Evolutionary conservation across 2,888 invertebrate species (phyloP).

Genomic region (Erebia aethiops): DNA sequence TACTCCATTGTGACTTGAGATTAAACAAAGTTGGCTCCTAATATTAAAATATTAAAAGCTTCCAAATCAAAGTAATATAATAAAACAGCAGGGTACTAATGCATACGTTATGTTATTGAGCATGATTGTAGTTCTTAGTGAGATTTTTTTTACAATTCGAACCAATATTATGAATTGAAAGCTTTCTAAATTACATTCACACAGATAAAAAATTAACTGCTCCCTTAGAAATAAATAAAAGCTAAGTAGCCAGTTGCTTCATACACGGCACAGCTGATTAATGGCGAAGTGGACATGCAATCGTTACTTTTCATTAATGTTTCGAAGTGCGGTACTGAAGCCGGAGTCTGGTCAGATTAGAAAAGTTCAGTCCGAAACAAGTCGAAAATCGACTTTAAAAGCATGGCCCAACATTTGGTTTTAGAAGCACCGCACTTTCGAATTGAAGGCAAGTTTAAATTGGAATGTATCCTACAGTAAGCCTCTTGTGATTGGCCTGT

Average conservation of each 20-base stretch:
- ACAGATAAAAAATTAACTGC: conserved; percentile 6
- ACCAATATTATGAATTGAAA: background rate
- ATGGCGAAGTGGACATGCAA: conserved; percentile 78
- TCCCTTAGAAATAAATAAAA: conserved; percentile 25
- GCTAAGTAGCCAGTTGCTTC: conserved; percentile 30
- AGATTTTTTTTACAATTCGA: background rate
- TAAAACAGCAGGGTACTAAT: no score
- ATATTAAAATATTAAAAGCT: no score
- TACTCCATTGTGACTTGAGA: no score
- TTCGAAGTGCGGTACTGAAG: conserved; percentile 76
- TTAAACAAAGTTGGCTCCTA: no score
- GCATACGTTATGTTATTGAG: background rate
- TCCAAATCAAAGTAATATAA: no score
- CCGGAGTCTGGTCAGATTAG: conserved; percentile 78
- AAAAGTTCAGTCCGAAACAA: conserved; percentile 76
- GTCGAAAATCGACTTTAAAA: conserved; percentile 82
- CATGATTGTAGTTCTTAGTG: background rate
- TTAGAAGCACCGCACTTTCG: conserved; percentile 70
- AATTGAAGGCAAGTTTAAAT: conserved; percentile 82
- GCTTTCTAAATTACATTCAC: background rate
- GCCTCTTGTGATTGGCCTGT: conserved; percentile 81
- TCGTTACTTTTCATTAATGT: conserved; percentile 83
- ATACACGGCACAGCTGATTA: conserved; percentile 66
- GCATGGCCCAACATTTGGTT: conserved; percentile 78
- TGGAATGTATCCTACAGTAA: conserved; percentile 82